Percentiles rank a stretch among this genome's conserved stretches.
phyloP scores from a whole-genome alignment of 2,113 vertebrate genomes.

The Etia nguti region DNA sequence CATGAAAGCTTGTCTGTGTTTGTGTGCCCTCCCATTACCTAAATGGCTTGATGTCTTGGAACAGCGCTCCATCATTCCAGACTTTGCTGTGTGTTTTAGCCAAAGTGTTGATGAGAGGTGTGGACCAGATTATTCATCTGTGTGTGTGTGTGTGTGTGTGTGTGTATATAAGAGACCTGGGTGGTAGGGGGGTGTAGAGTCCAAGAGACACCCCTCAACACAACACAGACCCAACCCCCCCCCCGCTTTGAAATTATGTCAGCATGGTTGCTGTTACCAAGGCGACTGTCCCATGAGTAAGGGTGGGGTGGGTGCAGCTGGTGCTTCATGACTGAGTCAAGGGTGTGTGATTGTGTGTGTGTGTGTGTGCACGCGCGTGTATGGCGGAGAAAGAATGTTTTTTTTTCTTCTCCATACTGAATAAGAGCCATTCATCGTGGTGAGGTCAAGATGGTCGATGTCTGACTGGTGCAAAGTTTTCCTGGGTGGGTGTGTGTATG shows the following conservation, averaged over 20 bases:
- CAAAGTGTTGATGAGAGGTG: conserved; percentile 21
- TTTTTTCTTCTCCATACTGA: conserved; percentile 12
- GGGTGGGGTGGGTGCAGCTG: conserved; percentile 66
- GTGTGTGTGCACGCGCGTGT: rapidly evolving
- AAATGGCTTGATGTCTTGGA: conserved; percentile 27
- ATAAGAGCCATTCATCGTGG: conserved; percentile 38
- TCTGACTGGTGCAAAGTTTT: neutral
- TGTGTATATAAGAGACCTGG: neutral
- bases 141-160: conserved; percentile 4
- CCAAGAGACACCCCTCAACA: conserved; percentile 34
- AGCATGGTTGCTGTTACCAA: conserved; percentile 67
- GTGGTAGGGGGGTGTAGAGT: neutral
- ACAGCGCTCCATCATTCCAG: conserved; percentile 16
- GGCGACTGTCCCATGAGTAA: conserved; percentile 66
- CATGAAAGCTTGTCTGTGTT: neutral
- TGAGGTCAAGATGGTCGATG: conserved; percentile 8
- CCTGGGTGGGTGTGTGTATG: neutral
- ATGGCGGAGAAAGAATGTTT: conserved; percentile 15
- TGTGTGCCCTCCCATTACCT: neutral
- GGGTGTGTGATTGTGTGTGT: neutral
- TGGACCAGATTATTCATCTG: conserved; percentile 13
- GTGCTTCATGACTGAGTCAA: conserved; percentile 43
- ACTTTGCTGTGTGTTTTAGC: conserved; percentile 1
- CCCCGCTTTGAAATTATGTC: conserved; percentile 31
- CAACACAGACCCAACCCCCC: neutral